Base-by-base conservation (phyloP, 2,888 invertebrate species). In the Caenorhabditis imperialis region DNA sequence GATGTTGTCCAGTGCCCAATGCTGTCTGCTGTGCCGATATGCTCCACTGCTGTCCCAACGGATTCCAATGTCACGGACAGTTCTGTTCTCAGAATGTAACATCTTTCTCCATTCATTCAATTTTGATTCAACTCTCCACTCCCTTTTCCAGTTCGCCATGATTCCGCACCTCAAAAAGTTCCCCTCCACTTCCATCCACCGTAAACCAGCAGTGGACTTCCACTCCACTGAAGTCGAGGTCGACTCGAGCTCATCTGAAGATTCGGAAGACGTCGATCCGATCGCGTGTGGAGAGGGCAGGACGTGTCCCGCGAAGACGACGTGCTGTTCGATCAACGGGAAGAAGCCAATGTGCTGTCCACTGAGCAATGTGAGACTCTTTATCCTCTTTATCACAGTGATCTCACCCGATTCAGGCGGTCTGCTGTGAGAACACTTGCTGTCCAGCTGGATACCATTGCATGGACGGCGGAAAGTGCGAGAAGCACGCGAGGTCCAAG, bases 31-130 rank as follows among this genome's bases (percentile, higher is more conserved):
- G 77, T 20, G 25, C 73, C 3, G 82, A 82, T 42, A 70, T 67
- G 55, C 54, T 82, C 4, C 82, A 82, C 47, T 82, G 82, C 44
- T 82, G 82, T 67, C 82, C 82, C 22, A 50, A 77, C 27, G 82
- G 81, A 44, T 65, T 75, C 54, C 35, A 27, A 10, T 81, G 82
- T 38, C 78, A 82, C 45, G 77, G 80, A 33, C 76, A 78, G 57
- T 65, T 77, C 35, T 80, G 80, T 44, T 58, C 57, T 6, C 65
- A 73, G 18, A 67, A 73, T 38, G 63, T 65, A 14, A n/a, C 3
- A 23, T 5, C 22, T 12, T 27, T 20, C 14, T 6, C 18, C 20
- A n/a, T 1, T 18, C 3, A 18, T 3, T n/a, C n/a, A n/a, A n/a
- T n/a, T n/a, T n/a, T n/a, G n/a, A n/a, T n/a, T n/a, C n/a, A n/a